phyloP scores from a whole-genome alignment of 1,140 invertebrate species.

The Liolophura sinensis region DNA sequence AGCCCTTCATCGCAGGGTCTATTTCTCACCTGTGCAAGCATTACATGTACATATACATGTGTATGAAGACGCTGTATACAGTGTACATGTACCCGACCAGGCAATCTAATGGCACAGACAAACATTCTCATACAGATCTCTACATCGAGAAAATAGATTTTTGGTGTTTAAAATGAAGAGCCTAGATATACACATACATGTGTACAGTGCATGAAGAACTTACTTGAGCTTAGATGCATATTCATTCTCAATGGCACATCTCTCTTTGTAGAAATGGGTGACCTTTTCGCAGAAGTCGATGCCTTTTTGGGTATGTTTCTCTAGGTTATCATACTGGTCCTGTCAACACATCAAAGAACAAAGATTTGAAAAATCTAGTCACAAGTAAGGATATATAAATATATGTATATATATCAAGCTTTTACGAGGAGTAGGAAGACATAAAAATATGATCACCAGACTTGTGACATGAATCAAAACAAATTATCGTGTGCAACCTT shows the following conservation, averaged over 20 bases:
- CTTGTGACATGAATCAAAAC: too few relatives aligned
- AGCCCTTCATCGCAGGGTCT: too few relatives aligned
- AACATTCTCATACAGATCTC: background rate
- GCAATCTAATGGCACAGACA: background rate
- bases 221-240: conserved; percentile 95
- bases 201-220: conserved; percentile 24
- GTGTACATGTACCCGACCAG: background rate
- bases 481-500: too few relatives aligned
- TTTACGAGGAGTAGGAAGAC: too few relatives aligned
- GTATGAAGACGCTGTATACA: too few relatives aligned
- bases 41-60: background rate
- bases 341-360: conserved; percentile 56
- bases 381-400: too few relatives aligned
- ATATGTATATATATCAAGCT: too few relatives aligned
- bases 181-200: background rate
- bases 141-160: background rate
- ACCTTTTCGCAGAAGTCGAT: conserved; percentile 97
- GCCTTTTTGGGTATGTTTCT: conserved; percentile 92
- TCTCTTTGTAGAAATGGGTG: conserved; percentile 90
- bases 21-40: background rate
- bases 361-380: background rate
- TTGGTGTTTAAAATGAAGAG: background rate
- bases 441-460: too few relatives aligned
- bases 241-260: conserved; percentile 92
- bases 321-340: conserved; percentile 98